These are phyloP conservation scores for Hippocampus guttulatus DNA, from an alignment of 2,113 vertebrate species.

Conservation along the genomic window DNA sequence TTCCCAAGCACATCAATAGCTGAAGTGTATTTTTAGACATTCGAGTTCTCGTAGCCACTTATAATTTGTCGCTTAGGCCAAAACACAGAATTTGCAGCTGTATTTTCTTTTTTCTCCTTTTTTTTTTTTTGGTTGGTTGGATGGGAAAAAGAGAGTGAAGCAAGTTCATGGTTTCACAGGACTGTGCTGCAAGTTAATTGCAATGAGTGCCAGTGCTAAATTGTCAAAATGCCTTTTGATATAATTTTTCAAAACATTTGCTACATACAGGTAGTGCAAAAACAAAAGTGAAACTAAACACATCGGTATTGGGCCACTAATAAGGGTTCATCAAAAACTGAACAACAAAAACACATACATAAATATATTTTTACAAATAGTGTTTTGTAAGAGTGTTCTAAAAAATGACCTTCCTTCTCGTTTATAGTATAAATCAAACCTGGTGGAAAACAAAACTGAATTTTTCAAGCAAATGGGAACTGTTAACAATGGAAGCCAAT, in stretches of 20 bases:
- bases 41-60: conserved; percentile 3
- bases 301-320: no score
- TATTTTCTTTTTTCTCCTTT: background rate
- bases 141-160: conserved; percentile 22
- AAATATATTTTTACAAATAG: no score
- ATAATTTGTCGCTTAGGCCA: conserved; percentile 9
- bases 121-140: background rate
- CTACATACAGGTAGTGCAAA: background rate
- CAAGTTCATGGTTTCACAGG: conserved; percentile 3
- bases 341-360: no score
- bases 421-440: no score
- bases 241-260: no score
- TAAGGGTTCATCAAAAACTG: no score
- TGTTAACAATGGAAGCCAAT: no score
- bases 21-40: conserved; percentile 25
- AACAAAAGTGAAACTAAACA: no score
- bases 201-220: background rate
- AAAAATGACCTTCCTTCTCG: no score
- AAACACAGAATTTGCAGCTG: conserved; percentile 20
- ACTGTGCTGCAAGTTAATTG: background rate
- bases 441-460: no score
- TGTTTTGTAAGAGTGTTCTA: no score
- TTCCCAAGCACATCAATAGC: conserved; percentile 14
- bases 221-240: background rate
- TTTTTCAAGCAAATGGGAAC: no score